phyloP scores from a whole-genome alignment of 2,888 invertebrate species.

The Uropetala carovei region DNA sequence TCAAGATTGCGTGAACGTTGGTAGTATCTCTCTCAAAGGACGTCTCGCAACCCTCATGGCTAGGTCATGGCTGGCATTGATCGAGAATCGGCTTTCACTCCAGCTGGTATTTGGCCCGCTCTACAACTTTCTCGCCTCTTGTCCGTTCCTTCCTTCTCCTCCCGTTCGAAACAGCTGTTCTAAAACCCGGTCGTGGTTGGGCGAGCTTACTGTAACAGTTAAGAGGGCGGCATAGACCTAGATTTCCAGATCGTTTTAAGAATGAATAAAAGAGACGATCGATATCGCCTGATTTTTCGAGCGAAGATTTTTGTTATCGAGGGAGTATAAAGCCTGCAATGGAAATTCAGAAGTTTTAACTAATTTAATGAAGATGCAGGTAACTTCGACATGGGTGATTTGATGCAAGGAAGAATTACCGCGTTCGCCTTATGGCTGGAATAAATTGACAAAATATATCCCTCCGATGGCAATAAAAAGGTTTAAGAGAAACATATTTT shows the following conservation, averaged over 20 bases:
- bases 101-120: background rate
- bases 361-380: no score
- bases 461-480: no score
- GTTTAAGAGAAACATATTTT: no score
- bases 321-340: no score
- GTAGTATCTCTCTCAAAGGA: constrained; percentile 32
- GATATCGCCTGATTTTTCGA: background rate
- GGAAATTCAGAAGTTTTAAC: no score
- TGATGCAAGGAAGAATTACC: no score
- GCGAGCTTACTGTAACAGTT: background rate
- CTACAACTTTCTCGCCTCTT: constrained; percentile 20
- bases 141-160: background rate
- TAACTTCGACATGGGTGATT: no score
- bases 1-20: constrained; percentile 33
- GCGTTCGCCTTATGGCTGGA: no score
- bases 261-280: background rate
- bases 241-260: constrained; percentile 34
- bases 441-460: no score
- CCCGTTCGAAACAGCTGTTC: background rate
- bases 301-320: background rate
- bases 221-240: background rate
- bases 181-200: background rate
- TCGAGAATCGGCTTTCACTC: constrained; percentile 9
- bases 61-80: constrained; percentile 38
- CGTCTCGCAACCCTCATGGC: constrained; percentile 47